Evolutionary conservation across 2,888 invertebrate genomes (phyloP).

Genomic region (Sarcophaga variegata): DNA sequence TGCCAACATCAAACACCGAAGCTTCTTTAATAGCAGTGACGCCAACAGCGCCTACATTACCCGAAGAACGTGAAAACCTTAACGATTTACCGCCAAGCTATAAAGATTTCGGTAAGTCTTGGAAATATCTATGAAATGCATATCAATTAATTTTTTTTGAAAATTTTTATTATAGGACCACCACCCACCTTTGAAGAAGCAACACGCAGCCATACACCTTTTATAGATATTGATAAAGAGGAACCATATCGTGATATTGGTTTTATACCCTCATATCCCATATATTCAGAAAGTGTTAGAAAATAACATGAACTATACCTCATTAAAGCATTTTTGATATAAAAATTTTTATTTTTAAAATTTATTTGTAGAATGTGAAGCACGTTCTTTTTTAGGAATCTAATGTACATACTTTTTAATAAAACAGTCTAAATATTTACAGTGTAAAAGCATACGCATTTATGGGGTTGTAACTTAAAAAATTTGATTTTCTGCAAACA

Average conservation of each 20-base stretch:
- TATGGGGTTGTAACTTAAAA: too few relatives aligned
- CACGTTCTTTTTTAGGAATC: too few relatives aligned
- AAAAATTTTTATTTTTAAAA: too few relatives aligned
- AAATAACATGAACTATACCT: too few relatives aligned
- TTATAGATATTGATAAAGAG: constrained; percentile 73
- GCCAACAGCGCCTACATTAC: constrained; percentile 51
- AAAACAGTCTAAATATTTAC: too few relatives aligned
- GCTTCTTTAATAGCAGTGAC: constrained; percentile 52
- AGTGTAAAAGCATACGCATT: too few relatives aligned
- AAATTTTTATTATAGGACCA: constrained; percentile 70
- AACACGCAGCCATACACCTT: constrained; percentile 65
- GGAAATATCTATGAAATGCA: too few relatives aligned
- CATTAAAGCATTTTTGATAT: too few relatives aligned
- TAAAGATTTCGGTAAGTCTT: constrained; percentile 37
- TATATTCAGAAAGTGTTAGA: constrained; percentile 70
- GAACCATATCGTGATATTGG: constrained; percentile 73
- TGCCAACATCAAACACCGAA: constrained; percentile 57
- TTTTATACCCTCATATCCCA: constrained; percentile 76
- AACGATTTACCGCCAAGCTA: constrained; percentile 70
- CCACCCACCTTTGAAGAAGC: constrained; percentile 74
- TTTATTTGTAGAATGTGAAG: too few relatives aligned
- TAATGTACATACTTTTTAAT: too few relatives aligned
- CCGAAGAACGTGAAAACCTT: constrained; percentile 5
- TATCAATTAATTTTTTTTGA: background rate
- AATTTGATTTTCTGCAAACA: too few relatives aligned